These are phyloP conservation scores for Clarias macrocephalus DNA, from an alignment of 2,113 vertebrate species.

Conservation along the genomic window DNA sequence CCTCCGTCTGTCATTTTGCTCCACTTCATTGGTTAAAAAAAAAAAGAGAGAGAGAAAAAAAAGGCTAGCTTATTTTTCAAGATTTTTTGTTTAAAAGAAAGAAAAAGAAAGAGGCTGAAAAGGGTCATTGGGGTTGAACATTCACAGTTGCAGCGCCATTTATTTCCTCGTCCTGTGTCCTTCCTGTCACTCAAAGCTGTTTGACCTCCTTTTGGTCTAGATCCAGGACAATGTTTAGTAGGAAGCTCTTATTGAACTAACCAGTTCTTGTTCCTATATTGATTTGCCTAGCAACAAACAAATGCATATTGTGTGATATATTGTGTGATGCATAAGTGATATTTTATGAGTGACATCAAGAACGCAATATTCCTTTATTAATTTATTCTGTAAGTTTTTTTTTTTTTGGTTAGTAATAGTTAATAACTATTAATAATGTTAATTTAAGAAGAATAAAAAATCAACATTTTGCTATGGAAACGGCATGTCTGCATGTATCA, in stretches of 20 bases:
- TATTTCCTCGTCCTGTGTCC: conserved; percentile 8
- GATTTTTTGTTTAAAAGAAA: conserved; percentile 17
- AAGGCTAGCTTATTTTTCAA: conserved; percentile 7
- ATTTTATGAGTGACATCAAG: not conserved
- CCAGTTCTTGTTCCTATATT: not conserved
- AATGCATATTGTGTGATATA: no score
- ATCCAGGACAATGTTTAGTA: not conserved
- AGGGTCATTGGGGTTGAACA: not conserved
- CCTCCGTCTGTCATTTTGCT: conserved; percentile 5
- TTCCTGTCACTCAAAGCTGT: not conserved
- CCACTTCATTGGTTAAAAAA: conserved; percentile 2
- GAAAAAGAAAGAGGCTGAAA: conserved; percentile 12
- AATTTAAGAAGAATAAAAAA: no score
- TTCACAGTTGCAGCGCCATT: not conserved
- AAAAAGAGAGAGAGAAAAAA: conserved; percentile 19
- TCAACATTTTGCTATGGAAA: no score
- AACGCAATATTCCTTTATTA: not conserved
- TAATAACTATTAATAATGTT: no score
- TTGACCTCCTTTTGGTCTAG: not conserved
- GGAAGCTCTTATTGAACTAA: not conserved
- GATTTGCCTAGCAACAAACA: not conserved
- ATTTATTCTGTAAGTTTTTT: not conserved
- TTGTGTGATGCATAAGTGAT: no score
- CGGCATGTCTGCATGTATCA: no score
- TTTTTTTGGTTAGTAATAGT: no score